Evolutionary conservation across 2,888 invertebrate genomes (phyloP).

Genomic region (Amphipyra tragopoginis): DNA sequence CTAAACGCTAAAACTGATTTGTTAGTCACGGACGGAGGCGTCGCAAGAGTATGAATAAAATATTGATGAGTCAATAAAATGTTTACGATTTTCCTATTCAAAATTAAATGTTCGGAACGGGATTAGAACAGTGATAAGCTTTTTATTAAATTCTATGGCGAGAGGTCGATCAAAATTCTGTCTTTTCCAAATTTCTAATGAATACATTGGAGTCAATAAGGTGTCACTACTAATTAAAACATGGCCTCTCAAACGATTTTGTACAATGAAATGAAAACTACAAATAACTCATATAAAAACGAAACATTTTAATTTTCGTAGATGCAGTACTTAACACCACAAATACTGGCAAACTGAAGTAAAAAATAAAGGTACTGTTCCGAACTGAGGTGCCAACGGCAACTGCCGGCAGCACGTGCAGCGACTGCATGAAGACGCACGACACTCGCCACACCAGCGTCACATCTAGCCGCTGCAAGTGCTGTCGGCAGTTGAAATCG

Average conservation of each 20-base stretch:
- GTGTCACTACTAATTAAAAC: not conserved
- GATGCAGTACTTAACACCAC: too few species aligned
- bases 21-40: slow-evolving; percentile 60
- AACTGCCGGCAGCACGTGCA: too few species aligned
- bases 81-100: slow-evolving; percentile 55
- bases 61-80: slow-evolving; percentile 62
- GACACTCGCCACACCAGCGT: too few species aligned
- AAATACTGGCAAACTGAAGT: too few species aligned
- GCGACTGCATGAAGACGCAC: too few species aligned
- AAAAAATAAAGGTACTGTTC: too few species aligned
- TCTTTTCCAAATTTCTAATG: slow-evolving; percentile 21
- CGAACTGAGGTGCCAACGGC: too few species aligned
- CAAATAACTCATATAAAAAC: too few species aligned
- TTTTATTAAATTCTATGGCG: slow-evolving; percentile 32
- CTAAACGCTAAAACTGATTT: slow-evolving; percentile 66
- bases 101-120: slow-evolving; percentile 49
- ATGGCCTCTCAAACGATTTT: not conserved
- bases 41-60: slow-evolving; percentile 55
- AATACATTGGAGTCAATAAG: slow-evolving; percentile 16
- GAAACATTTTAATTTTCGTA: too few species aligned
- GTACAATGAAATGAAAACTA: not conserved
- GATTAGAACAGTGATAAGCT: slow-evolving; percentile 51
- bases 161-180: slow-evolving; percentile 29
- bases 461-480: too few species aligned
- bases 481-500: too few species aligned